Evolutionary conservation across 2,888 invertebrate species (phyloP), one percentile per base, ranked within the genome.

Genomic region (Caenorhabditis uteleia): DNA sequence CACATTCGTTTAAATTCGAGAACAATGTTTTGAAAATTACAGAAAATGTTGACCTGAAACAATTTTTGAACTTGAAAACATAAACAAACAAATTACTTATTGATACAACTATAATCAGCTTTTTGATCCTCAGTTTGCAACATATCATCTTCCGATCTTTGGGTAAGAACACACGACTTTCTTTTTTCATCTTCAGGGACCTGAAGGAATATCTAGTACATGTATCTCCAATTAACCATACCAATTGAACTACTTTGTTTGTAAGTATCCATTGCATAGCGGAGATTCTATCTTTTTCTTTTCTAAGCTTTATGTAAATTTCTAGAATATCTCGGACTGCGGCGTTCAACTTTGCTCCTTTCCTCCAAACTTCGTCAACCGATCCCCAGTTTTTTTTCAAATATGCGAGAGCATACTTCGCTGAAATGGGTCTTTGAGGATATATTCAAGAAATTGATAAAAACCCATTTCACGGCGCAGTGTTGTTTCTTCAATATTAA

Each of bases 11-110:
- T 1, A 74, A 34, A 3, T 50, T 23, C 3, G 51, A 36, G 51
- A 74, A 74, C 7, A 74, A 33, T 10, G 66, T 62, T n/a, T 64
- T 66, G 44, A 67, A 71, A 33, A 70, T 45, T 5, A 48, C 56
- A 1, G 45, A 38, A 31, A 74, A 69, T 6, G 68, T 71, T 2
- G 53, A 34, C 21, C 69, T 69, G 48, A 51, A 60, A 51, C n/a
- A n/a, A n/a, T n/a, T n/a, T n/a, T n/a, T n/a, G n/a, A n/a, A n/a
- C n/a, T n/a, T n/a, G n/a, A n/a, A n/a, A n/a, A n/a, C n/a, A 7
- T 12, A 34, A 34, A 34, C 7, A n/a, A n/a, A 5, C n/a, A 5
- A 44, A 29, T 34, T 14, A 47, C 40, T 64, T 64, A 18, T 21
- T 54, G 26, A 64, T 58, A 33, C 64, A 64, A 26, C 54, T 21